phyloP scores from a whole-genome alignment of 2,888 invertebrate species.

The Brenthis daphne region DNA sequence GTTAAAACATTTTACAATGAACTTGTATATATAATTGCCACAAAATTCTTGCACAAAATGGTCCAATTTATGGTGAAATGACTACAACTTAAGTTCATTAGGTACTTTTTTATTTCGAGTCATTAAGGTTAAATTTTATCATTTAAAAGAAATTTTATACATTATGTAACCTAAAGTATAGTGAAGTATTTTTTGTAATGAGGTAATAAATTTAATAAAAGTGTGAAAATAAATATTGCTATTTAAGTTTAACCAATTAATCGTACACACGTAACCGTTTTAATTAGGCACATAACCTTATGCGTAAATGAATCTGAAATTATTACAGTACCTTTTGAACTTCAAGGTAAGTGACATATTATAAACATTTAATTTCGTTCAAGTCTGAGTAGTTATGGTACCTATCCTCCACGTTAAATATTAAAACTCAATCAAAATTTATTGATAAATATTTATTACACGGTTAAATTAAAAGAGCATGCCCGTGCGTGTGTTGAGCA shows the following conservation, averaged over 20 bases:
- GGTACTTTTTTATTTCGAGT: too few relatives aligned
- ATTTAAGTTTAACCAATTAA: conserved; percentile 9
- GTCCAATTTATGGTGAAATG: too few relatives aligned
- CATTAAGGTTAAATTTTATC: too few relatives aligned
- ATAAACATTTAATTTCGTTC: conserved; percentile 9
- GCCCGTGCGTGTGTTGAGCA: conserved; percentile 66
- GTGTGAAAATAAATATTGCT: conserved; percentile 1
- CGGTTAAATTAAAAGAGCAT: conserved; percentile 47
- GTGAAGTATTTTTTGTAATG: too few relatives aligned
- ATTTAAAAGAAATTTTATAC: too few relatives aligned
- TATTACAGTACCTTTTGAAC: conserved; percentile 7
- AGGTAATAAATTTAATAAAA: too few relatives aligned
- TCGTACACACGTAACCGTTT: conserved; percentile 8
- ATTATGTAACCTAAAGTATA: too few relatives aligned
- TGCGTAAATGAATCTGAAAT: conserved; percentile 10
- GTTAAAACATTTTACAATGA: too few relatives aligned
- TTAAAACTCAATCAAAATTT: conserved; percentile 34
- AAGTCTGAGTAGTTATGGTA: not conserved
- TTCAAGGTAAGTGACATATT: conserved; percentile 11
- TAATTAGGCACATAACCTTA: conserved; percentile 4
- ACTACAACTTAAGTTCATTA: too few relatives aligned
- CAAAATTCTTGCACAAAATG: too few relatives aligned
- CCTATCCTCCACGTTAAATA: conserved; percentile 9
- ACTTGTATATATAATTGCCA: too few relatives aligned
- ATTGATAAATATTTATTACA: conserved; percentile 36